Percentiles rank a stretch among this genome's conserved stretches.
These are phyloP conservation scores for Crocidura indochinensis DNA, from an alignment of 2,797 vertebrate genomes.

Conservation along the genomic window DNA sequence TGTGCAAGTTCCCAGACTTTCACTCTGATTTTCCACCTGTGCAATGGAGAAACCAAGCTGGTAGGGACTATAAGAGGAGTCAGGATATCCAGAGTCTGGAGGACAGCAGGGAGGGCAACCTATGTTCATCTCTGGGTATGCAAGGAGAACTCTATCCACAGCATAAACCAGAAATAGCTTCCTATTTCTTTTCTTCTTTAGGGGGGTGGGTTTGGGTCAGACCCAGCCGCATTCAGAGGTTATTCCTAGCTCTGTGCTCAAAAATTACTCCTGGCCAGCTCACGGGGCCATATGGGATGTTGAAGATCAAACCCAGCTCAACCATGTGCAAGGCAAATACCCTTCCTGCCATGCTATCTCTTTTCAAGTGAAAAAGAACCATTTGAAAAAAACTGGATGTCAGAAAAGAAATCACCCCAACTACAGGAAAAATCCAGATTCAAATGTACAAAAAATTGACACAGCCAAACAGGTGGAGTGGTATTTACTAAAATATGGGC, in stretches of 20 bases:
- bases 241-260: no score
- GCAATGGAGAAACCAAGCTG: not conserved
- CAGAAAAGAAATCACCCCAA: not conserved
- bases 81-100: no score
- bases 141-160: not conserved
- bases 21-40: not conserved
- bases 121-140: not conserved
- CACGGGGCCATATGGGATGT: no score
- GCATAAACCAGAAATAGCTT: not conserved
- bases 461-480: not conserved
- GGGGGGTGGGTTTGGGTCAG: no score
- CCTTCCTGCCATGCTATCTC: not conserved
- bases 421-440: not conserved
- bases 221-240: no score
- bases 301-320: no score
- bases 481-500: constrained; percentile 24
- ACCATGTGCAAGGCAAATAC: no score
- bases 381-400: constrained; percentile 32
- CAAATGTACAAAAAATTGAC: not conserved
- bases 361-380: constrained; percentile 28
- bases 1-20: not conserved
- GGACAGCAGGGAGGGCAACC: not conserved
- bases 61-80: no score
- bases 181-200: not conserved
- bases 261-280: no score